Conservation (phyloP, 2,888 invertebrate species). For the Acanthococcus lagerstroemiae region DNA sequence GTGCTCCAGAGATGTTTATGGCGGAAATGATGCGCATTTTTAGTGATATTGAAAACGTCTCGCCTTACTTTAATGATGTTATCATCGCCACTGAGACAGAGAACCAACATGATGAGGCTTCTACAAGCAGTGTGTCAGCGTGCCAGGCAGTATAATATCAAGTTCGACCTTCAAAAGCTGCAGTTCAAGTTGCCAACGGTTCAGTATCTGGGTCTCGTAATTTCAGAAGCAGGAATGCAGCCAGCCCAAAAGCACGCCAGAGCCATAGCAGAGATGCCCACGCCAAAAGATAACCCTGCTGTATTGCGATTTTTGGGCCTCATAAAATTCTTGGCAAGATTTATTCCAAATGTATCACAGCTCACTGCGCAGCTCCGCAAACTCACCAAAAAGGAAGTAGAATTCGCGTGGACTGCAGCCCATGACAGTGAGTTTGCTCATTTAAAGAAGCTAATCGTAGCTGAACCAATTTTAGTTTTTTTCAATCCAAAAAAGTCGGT, state of each 20-base stretch:
- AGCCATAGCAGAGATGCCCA: too few relatives aligned
- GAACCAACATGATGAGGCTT: conserved; percentile 31
- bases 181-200: conserved; percentile 28
- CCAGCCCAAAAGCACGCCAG: conserved; percentile 7
- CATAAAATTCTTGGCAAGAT: conserved; percentile 32
- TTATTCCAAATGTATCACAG: conserved; percentile 34
- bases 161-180: conserved; percentile 32
- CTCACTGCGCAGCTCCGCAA: conserved; percentile 32
- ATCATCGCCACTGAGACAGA: background rate
- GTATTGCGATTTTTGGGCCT: too few relatives aligned
- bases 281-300: too few relatives aligned
- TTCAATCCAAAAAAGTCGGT: conserved; percentile 27
- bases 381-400: conserved; percentile 28
- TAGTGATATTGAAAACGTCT: conserved; percentile 1
- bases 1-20: conserved; percentile 33
- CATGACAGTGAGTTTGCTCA: conserved; percentile 18
- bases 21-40: background rate
- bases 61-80: conserved; percentile 14
- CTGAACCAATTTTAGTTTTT: too few relatives aligned
- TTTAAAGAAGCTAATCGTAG: conserved; percentile 32
- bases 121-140: too few relatives aligned
- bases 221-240: conserved; percentile 22
- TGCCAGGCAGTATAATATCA: conserved; percentile 31
- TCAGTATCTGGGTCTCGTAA: conserved; percentile 28
- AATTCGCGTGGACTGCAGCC: conserved; percentile 23